These are phyloP conservation scores for Bicyclus anynana DNA, from an alignment of 1,140 invertebrate species.

Conservation along the genomic window DNA sequence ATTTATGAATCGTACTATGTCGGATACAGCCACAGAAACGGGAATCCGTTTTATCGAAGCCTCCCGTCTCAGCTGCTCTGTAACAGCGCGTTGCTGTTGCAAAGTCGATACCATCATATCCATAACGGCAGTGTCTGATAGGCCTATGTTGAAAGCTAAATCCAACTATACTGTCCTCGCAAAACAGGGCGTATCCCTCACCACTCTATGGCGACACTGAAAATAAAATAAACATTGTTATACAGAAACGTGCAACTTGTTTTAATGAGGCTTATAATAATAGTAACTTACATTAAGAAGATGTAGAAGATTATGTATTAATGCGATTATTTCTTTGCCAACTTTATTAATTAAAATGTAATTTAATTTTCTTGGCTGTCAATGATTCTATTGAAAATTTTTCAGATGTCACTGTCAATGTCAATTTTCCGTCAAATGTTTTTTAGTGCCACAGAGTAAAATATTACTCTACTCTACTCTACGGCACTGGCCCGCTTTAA, in stretches of 20 bases:
- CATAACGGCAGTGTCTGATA: slow-evolving; percentile 90
- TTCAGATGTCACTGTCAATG: too few relatives aligned
- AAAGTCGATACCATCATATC: slow-evolving; percentile 94
- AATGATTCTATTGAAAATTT: too few relatives aligned
- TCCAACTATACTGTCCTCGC: slow-evolving; percentile 35
- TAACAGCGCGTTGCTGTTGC: slow-evolving; percentile 94
- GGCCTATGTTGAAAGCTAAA: slow-evolving; percentile 81
- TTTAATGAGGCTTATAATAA: not conserved
- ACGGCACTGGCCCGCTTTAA: too few relatives aligned
- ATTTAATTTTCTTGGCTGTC: too few relatives aligned
- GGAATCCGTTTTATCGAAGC: slow-evolving; percentile 92
- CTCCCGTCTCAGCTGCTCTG: slow-evolving; percentile 95
- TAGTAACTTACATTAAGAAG: not conserved
- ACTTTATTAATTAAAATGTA: too few relatives aligned
- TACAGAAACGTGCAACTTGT: not conserved
- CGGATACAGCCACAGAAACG: slow-evolving; percentile 92
- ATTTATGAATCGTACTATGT: slow-evolving; percentile 95
- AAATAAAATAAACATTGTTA: slow-evolving; percentile 17
- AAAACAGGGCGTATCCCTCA: slow-evolving; percentile 66
- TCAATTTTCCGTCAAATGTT: too few relatives aligned
- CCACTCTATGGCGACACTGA: slow-evolving; percentile 29
- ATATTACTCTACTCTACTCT: too few relatives aligned
- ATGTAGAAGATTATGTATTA: not conserved
- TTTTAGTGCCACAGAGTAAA: too few relatives aligned
- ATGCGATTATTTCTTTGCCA: not conserved